Evolutionary conservation across 30 jellyfish, hydroid and myxozoan species (phyloP).

Genomic region (Phacellophora camtschatica): DNA sequence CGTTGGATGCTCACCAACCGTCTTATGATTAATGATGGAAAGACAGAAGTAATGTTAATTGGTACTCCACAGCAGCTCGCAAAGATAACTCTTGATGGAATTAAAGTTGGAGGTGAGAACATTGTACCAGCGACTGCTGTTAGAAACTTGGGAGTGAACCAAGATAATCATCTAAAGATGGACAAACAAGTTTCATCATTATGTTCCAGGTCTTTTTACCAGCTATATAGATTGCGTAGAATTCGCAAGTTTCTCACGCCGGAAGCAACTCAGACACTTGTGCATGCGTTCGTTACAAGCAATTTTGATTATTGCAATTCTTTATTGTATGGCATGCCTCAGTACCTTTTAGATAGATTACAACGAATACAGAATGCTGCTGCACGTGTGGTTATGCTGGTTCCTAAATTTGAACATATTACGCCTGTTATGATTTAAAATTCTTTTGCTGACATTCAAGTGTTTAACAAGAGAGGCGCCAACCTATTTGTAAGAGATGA

Average conservation of each 20-base stretch:
- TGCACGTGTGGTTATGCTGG: slow-evolving; percentile 38
- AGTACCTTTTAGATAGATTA: slow-evolving; percentile 19
- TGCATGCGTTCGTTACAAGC: slow-evolving; percentile 31
- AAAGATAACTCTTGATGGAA: slow-evolving; percentile 39
- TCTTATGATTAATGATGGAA: slow-evolving; percentile 37
- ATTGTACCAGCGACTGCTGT: slow-evolving; percentile 29
- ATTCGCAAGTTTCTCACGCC: slow-evolving; percentile 28
- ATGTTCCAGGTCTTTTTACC: slow-evolving; percentile 16
- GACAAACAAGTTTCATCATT: slow-evolving; percentile 22
- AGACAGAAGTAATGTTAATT: slow-evolving; percentile 37
- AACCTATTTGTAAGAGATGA: slow-evolving; percentile 39
- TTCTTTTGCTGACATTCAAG: neutral
- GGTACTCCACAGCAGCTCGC: slow-evolving; percentile 61
- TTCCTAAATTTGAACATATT: slow-evolving; percentile 43
- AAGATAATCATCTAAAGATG: slow-evolving; percentile 25
- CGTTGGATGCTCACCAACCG: slow-evolving; percentile 24
- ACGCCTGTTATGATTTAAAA: slow-evolving; percentile 27
- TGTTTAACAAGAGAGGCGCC: slow-evolving; percentile 41
- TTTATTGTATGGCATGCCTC: slow-evolving; percentile 49
- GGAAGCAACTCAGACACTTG: slow-evolving; percentile 12
- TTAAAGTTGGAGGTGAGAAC: slow-evolving; percentile 45
- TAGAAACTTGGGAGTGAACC: slow-evolving; percentile 49
- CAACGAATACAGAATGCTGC: slow-evolving; percentile 58
- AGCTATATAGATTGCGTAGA: slow-evolving; percentile 17
- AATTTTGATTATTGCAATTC: slow-evolving; percentile 39